phyloP scores from a whole-genome alignment of 2,113 vertebrate genomes.

The Toxotes jaculatrix region DNA sequence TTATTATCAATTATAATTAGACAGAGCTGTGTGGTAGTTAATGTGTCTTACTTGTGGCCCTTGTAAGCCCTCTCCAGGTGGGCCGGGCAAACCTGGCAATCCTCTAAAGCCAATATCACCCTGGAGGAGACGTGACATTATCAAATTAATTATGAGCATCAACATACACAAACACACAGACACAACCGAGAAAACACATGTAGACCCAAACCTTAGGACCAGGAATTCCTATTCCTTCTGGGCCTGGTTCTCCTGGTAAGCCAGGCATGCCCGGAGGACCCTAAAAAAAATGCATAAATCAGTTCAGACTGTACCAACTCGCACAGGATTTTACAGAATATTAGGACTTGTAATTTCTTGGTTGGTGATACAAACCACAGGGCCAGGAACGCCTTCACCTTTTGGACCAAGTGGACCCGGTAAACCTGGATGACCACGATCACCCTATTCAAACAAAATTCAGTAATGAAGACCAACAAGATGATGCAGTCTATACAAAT shows the following conservation, averaged over 20 bases:
- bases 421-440: slow-evolving; percentile 86
- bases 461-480: slow-evolving; percentile 2
- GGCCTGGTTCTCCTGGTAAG: slow-evolving; percentile 86
- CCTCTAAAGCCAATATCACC: slow-evolving; percentile 90
- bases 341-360: slow-evolving; percentile 6
- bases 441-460: slow-evolving; percentile 83
- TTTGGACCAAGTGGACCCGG: slow-evolving; percentile 88
- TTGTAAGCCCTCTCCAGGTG: slow-evolving; percentile 89
- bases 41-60: slow-evolving; percentile 87
- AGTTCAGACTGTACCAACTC: background rate
- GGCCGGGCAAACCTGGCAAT: slow-evolving; percentile 85
- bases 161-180: background rate
- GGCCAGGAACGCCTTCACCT: slow-evolving; percentile 90
- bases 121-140: slow-evolving; percentile 72
- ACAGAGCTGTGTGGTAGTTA: background rate
- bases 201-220: slow-evolving; percentile 88
- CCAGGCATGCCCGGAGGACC: slow-evolving; percentile 89
- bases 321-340: background rate
- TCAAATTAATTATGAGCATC: slow-evolving; percentile 9
- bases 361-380: slow-evolving; percentile 82
- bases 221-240: slow-evolving; percentile 88
- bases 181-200: background rate
- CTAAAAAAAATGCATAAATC: slow-evolving; percentile 68
- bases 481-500: background rate
- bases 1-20: background rate